Percentiles rank a stretch among this genome's conserved stretches.
Conservation (phyloP, 2,888 invertebrate genomes). For the Linnaemya tessellans region DNA sequence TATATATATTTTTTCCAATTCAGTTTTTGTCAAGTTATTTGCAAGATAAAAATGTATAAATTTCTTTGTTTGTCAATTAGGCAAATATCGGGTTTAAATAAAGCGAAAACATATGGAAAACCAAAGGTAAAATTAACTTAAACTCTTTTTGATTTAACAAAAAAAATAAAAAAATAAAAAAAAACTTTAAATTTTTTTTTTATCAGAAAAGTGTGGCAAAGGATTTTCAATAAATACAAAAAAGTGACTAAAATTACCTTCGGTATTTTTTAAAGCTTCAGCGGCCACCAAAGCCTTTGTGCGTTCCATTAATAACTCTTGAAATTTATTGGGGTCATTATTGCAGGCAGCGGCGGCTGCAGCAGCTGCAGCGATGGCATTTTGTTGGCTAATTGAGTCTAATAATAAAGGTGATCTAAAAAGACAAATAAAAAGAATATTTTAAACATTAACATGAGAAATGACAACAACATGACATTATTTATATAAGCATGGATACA, state of each 20-base stretch:
- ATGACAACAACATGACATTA: neutral
- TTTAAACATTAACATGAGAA: neutral
- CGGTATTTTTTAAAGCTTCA: constrained; percentile 84
- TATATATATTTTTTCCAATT: constrained; percentile 58
- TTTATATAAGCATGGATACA: neutral
- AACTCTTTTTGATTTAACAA: constrained; percentile 26
- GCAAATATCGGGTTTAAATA: constrained; percentile 62
- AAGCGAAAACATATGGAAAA: constrained; percentile 22
- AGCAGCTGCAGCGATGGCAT: constrained; percentile 84
- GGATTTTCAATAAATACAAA: constrained; percentile 12
- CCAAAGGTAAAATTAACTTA: neutral
- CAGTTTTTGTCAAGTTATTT: constrained; percentile 31
- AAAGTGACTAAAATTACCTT: constrained; percentile 70
- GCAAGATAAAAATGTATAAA: constrained; percentile 66
- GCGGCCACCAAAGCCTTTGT: constrained; percentile 87
- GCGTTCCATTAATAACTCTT: constrained; percentile 90
- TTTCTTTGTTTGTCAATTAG: constrained; percentile 69
- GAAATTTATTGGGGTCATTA: constrained; percentile 86
- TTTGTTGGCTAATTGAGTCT: constrained; percentile 86
- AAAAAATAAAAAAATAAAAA: constrained; percentile 6
- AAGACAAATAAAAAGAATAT: constrained; percentile 6
- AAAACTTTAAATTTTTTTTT: neutral
- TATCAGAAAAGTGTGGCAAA: constrained; percentile 40
- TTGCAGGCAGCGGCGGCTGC: constrained; percentile 88
- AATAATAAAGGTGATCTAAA: constrained; percentile 83